These are phyloP conservation scores for Yponomeuta cagnagella DNA, from an alignment of 2,888 invertebrate genomes.

Conservation along the genomic window DNA sequence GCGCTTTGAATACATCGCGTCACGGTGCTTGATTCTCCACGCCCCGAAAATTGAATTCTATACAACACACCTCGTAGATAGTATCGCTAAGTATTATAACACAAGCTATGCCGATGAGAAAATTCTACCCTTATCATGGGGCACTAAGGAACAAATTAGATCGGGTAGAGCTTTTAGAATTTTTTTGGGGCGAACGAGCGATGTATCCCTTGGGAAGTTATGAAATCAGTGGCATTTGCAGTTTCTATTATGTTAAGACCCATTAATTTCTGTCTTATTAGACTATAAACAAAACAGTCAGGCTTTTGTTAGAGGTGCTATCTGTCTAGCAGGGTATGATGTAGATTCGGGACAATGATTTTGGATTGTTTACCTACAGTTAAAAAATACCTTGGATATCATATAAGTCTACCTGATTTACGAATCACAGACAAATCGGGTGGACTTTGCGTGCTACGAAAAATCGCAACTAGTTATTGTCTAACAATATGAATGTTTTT, in stretches of 20 bases:
- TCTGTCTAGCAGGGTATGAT: constrained; percentile 20
- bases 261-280: constrained; percentile 74
- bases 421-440: not conserved
- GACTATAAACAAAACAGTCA: constrained; percentile 65
- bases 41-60: constrained; percentile 74
- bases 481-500: not conserved
- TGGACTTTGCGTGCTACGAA: not conserved
- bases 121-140: not conserved
- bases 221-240: constrained; percentile 83
- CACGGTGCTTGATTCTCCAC: constrained; percentile 74
- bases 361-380: not conserved
- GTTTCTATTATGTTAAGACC: constrained; percentile 75
- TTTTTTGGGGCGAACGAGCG: constrained; percentile 67
- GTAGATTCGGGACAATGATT: not conserved
- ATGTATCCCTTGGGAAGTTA: constrained; percentile 75
- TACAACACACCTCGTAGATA: constrained; percentile 58
- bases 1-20: constrained; percentile 73
- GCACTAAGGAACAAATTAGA: constrained; percentile 32
- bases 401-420: not conserved
- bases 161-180: constrained; percentile 24
- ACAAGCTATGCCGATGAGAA: constrained; percentile 25
- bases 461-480: not conserved
- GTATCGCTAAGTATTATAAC: constrained; percentile 32
- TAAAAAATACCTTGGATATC: not conserved
- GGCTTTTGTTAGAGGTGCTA: constrained; percentile 40